Conservation (phyloP, 2,888 invertebrate genomes). For the Acleris emargana region DNA sequence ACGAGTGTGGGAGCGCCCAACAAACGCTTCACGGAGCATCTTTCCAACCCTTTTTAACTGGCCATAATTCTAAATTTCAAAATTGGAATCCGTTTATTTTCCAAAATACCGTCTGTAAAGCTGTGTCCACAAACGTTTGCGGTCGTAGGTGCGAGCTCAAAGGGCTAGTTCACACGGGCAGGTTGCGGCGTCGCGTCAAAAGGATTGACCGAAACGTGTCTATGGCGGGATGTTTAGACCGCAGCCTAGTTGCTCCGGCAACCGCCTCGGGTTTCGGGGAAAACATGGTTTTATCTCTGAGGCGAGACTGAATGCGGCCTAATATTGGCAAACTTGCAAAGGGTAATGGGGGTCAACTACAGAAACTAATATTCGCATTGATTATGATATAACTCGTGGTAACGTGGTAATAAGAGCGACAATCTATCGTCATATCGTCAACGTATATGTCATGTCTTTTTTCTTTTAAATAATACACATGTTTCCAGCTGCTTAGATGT, state of each 20-base stretch:
- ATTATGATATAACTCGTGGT: background rate
- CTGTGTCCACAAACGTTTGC: constrained; percentile 72
- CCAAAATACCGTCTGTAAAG: constrained; percentile 56
- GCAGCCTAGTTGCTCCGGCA: constrained; percentile 61
- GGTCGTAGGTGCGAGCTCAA: constrained; percentile 78
- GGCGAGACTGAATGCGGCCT: constrained; percentile 28
- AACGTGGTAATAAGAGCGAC: too few species aligned
- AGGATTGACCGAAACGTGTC: constrained; percentile 73
- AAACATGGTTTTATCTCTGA: constrained; percentile 44
- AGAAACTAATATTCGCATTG: constrained; percentile 14
- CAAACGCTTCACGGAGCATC: too few species aligned
- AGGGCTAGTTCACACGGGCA: constrained; percentile 70
- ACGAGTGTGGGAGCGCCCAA: too few species aligned
- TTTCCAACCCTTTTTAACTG: background rate
- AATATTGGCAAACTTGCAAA: constrained; percentile 27
- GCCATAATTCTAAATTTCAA: constrained; percentile 22
- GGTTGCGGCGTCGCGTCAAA: constrained; percentile 61
- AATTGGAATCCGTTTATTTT: constrained; percentile 38
- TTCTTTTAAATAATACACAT: too few species aligned
- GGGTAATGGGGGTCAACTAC: constrained; percentile 10
- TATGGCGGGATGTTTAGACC: constrained; percentile 58
- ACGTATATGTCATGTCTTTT: too few species aligned
- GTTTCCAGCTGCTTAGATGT: background rate
- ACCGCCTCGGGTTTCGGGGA: constrained; percentile 56
- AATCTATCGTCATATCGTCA: too few species aligned